A percentile compares a stretch with the other conserved stretches of the same genome.
Evolutionary conservation across 92 coral and sea anemone species (phyloP).

Genomic region (Parazoanthus swiftii): DNA sequence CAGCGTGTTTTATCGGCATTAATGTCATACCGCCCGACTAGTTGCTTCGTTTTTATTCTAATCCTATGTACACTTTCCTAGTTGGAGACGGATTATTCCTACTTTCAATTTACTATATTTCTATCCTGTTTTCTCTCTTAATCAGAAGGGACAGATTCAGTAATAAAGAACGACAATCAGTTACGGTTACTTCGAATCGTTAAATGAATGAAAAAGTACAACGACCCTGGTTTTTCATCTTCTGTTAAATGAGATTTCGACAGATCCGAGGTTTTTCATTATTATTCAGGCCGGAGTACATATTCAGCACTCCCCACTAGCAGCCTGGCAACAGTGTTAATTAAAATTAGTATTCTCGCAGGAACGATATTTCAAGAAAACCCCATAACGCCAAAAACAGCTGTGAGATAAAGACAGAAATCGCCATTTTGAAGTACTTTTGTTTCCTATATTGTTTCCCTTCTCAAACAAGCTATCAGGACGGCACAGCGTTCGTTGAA

Average conservation of each 20-base stretch:
- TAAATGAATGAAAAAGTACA: background rate
- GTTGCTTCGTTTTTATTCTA: background rate
- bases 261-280: background rate
- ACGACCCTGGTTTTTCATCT: background rate
- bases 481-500: background rate
- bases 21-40: background rate
- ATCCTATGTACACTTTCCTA: conserved; percentile 5
- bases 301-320: background rate
- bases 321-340: conserved; percentile 29
- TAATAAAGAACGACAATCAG: background rate
- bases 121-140: background rate
- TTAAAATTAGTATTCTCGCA: background rate
- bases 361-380: background rate
- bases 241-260: background rate
- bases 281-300: conserved; percentile 2
- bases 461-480: background rate
- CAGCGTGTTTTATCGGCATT: background rate
- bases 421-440: conserved; percentile 31
- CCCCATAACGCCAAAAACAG: background rate
- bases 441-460: background rate
- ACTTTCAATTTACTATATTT: background rate
- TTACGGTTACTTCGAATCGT: background rate
- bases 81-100: conserved; percentile 7
- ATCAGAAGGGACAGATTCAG: background rate
- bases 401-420: background rate